Evolutionary conservation across 2,113 vertebrate species (phyloP).

Genomic region (Callocephalon fimbriatum): DNA sequence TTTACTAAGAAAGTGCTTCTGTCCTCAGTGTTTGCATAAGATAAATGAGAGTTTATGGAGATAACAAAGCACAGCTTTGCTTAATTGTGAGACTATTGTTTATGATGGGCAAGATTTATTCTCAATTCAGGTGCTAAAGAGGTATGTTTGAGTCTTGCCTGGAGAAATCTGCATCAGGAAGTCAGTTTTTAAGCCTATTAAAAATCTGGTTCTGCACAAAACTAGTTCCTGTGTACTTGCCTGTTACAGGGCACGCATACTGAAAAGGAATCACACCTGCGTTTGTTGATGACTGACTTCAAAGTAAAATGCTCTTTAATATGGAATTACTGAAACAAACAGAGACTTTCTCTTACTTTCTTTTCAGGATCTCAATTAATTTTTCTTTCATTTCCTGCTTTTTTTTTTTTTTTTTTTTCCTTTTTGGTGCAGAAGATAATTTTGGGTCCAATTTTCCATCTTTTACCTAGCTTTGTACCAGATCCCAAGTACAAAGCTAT

Average conservation of each 20-base stretch:
- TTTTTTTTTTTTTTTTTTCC: background rate
- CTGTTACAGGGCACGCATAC: background rate
- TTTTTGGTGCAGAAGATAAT: background rate
- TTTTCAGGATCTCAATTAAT: background rate
- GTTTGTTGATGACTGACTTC: background rate
- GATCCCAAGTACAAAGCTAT: background rate
- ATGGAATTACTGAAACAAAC: background rate
- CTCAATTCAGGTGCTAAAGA: background rate
- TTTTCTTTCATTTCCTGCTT: background rate
- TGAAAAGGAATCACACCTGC: background rate
- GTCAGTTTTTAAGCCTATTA: background rate
- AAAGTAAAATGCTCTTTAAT: slow-evolving; percentile 36
- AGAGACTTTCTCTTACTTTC: background rate
- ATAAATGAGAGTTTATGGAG: background rate
- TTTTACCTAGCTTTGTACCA: background rate
- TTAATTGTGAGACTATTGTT: fast-evolving
- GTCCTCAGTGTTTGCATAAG: background rate
- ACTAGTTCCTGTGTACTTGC: background rate
- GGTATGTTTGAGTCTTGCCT: background rate
- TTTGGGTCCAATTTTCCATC: background rate
- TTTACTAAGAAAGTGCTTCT: background rate
- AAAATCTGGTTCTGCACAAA: background rate
- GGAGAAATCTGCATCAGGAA: background rate
- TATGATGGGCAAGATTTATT: background rate
- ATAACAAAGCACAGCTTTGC: background rate